Percentiles rank a stretch among this genome's conserved stretches.
These are phyloP conservation scores for Melanostoma scalare DNA, from an alignment of 2,888 invertebrate species.

Conservation along the genomic window DNA sequence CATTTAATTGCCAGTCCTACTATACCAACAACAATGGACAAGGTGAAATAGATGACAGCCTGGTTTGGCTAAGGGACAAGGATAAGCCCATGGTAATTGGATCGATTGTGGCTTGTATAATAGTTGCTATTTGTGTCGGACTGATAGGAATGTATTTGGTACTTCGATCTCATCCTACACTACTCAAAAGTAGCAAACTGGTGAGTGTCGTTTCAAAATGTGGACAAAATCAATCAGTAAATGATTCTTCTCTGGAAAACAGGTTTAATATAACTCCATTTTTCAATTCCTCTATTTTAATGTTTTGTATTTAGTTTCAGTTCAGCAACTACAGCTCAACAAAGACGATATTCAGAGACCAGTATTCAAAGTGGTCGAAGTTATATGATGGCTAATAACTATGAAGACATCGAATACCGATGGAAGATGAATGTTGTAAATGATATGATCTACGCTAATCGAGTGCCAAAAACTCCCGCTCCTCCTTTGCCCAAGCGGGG, in stretches of 20 bases:
- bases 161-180: slow-evolving; percentile 74
- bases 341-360: slow-evolving; percentile 50
- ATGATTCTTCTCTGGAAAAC: slow-evolving; percentile 18
- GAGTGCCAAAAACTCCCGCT: slow-evolving; percentile 54
- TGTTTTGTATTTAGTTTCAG: slow-evolving; percentile 7
- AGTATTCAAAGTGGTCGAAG: slow-evolving; percentile 52
- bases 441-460: slow-evolving; percentile 47
- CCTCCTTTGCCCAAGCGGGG: slow-evolving; percentile 54
- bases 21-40: not conserved
- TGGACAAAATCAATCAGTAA: slow-evolving; percentile 33
- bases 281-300: not conserved
- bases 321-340: slow-evolving; percentile 6
- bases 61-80: slow-evolving; percentile 74
- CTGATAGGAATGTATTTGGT: slow-evolving; percentile 67
- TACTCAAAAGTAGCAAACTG: slow-evolving; percentile 74
- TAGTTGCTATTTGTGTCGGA: slow-evolving; percentile 74
- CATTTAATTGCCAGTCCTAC: slow-evolving; percentile 76
- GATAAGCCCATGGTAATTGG: slow-evolving; percentile 69
- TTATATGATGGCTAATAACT: slow-evolving; percentile 63
- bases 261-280: slow-evolving; percentile 8
- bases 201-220: slow-evolving; percentile 40
- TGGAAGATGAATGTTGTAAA: slow-evolving; percentile 45
- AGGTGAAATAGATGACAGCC: not conserved
- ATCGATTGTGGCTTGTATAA: slow-evolving; percentile 65
- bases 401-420: slow-evolving; percentile 53